A percentile compares a stretch with the other conserved stretches of the same genome.
Evolutionary conservation across 2,797 vertebrate species (phyloP).

Genomic region (Florisuga fusca): DNA sequence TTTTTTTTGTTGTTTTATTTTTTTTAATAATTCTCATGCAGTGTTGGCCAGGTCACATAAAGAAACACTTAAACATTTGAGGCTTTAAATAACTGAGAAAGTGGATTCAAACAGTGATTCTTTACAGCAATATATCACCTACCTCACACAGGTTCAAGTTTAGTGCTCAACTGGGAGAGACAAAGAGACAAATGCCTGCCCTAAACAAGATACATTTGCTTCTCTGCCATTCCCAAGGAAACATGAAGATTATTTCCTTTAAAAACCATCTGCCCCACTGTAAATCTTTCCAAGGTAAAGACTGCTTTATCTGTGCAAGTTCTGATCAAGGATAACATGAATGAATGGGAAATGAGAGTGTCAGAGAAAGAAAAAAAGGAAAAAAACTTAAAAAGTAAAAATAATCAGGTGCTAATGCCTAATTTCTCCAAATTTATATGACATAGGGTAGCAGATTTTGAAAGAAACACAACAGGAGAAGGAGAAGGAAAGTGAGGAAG

Average conservation of each 20-base stretch:
- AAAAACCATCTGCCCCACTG: not conserved
- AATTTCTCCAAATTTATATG: not conserved
- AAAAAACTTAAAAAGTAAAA: not conserved
- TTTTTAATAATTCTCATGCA: not conserved
- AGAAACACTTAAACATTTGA: not conserved
- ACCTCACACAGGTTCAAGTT: not conserved
- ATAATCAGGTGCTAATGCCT: not conserved
- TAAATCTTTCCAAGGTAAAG: not conserved
- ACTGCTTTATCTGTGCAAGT: not conserved
- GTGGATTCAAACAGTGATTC: not conserved
- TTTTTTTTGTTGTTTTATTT: not conserved
- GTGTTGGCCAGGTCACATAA: not conserved
- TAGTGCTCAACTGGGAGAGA: not conserved
- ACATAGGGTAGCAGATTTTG: not conserved
- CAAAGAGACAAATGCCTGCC: not conserved
- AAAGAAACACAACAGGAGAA: not conserved
- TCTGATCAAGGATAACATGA: not conserved
- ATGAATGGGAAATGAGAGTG: not conserved
- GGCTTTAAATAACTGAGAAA: not conserved
- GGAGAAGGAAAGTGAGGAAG: not conserved
- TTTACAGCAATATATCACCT: not conserved
- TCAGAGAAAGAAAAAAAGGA: not conserved
- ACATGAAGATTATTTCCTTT: not conserved
- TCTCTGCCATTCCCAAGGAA: not conserved
- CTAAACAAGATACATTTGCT: not conserved